These are phyloP conservation scores for Labeo calbasu DNA, from an alignment of 2,797 vertebrate species.

Conservation along the genomic window DNA sequence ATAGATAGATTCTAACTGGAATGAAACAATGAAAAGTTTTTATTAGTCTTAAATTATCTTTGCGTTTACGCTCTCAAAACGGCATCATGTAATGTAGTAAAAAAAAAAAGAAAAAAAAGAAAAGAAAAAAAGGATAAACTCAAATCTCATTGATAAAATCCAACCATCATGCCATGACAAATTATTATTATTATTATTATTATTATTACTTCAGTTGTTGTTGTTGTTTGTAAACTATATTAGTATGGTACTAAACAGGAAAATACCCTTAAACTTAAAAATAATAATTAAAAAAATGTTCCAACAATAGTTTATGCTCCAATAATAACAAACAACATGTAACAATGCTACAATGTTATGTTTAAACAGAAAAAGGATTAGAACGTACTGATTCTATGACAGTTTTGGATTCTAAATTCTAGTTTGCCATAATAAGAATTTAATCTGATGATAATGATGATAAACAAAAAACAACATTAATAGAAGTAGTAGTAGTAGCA, in stretches of 20 bases:
- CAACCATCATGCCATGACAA: background rate
- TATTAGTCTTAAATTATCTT: background rate
- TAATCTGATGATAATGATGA: background rate
- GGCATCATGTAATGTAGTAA: constrained; percentile 10
- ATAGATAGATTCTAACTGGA: background rate
- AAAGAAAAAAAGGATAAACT: background rate
- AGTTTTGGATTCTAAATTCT: background rate
- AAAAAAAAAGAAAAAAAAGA: too few species aligned
- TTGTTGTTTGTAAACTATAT: background rate
- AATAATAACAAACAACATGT: background rate
- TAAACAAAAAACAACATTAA: background rate
- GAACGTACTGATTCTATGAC: background rate
- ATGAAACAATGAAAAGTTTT: background rate
- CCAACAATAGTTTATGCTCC: background rate
- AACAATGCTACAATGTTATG: background rate
- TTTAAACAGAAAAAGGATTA: background rate
- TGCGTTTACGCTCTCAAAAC: background rate
- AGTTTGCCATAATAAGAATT: background rate
- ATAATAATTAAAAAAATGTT: background rate
- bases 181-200: background rate
- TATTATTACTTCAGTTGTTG: background rate
- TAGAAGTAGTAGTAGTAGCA: background rate
- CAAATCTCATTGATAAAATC: background rate
- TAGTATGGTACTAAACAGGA: background rate
- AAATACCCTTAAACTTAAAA: background rate